phyloP scores from a whole-genome alignment of 2,888 invertebrate genomes.

The Drosophila colorata region DNA sequence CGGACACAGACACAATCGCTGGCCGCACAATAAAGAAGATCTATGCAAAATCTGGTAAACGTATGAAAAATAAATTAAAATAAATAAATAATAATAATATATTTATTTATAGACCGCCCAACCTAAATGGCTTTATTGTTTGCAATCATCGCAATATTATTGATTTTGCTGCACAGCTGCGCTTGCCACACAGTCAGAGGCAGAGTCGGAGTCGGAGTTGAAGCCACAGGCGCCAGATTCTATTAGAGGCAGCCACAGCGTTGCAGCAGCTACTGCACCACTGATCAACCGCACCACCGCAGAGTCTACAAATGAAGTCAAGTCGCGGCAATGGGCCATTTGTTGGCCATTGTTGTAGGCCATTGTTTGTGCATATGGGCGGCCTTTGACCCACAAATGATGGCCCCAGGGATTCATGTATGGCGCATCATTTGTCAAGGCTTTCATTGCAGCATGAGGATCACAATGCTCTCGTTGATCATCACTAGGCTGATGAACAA shows the following conservation, averaged over 20 bases:
- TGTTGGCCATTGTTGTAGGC: conserved; percentile 53
- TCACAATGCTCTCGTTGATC: neutral
- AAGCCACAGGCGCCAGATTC: conserved; percentile 62
- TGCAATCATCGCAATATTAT: conserved; percentile 59
- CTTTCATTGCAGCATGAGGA: conserved; percentile 36
- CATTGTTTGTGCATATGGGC: conserved; percentile 21
- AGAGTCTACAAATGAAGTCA: neutral
- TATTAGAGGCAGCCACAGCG: conserved; percentile 44
- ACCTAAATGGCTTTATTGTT: conserved; percentile 72
- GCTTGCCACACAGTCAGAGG: conserved; percentile 12
- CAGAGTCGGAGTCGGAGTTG: no score
- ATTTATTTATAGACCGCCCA: conserved; percentile 64
- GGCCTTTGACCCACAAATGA: conserved; percentile 61
- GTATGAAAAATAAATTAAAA: conserved; percentile 57
- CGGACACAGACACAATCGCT: conserved; percentile 40
- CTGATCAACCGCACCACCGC: neutral
- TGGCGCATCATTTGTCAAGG: conserved; percentile 45
- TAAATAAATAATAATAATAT: conserved; percentile 50
- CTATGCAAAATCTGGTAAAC: conserved; percentile 49
- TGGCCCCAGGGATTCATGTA: conserved; percentile 44
- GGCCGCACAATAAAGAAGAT: conserved; percentile 61
- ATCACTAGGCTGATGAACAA: conserved; percentile 4
- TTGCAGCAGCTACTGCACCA: conserved; percentile 28
- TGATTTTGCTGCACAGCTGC: conserved; percentile 60
- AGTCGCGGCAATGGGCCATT: conserved; percentile 30